A percentile compares a stretch with the other conserved stretches of the same genome.
Evolutionary conservation across 2,888 invertebrate genomes (phyloP).

Genomic region (Diogma glabrata): DNA sequence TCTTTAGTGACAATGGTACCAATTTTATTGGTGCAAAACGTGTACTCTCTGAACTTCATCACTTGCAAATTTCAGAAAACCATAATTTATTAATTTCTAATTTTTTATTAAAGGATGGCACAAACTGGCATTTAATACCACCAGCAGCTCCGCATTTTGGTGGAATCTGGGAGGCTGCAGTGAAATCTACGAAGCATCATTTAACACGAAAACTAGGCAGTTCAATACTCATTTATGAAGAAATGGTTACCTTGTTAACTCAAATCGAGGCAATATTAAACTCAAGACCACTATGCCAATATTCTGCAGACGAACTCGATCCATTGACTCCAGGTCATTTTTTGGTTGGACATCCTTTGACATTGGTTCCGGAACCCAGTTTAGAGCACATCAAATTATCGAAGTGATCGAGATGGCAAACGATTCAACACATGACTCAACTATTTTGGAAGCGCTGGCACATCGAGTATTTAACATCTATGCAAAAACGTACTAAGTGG

Average conservation of each 20-base stretch:
- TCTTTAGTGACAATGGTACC: conserved; percentile 24
- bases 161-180: background rate
- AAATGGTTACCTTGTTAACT: background rate
- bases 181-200: background rate
- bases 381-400: conserved; percentile 13
- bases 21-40: conserved; percentile 25
- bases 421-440: conserved; percentile 21
- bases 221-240: background rate
- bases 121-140: no score
- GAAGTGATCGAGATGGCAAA: conserved; percentile 21
- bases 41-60: background rate
- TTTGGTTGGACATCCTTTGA: background rate
- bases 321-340: background rate
- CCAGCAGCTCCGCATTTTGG: background rate
- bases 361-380: conserved; percentile 19
- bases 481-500: conserved; percentile 25
- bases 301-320: background rate
- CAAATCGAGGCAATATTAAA: conserved; percentile 1
- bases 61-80: no score
- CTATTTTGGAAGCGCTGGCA: conserved; percentile 23
- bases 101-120: no score
- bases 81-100: background rate
- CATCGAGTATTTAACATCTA: conserved; percentile 21
- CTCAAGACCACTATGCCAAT: background rate
- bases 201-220: background rate